Base-by-base conservation (phyloP, 92 coral and sea anemone genomes). In the Scolanthus callimorphus region DNA sequence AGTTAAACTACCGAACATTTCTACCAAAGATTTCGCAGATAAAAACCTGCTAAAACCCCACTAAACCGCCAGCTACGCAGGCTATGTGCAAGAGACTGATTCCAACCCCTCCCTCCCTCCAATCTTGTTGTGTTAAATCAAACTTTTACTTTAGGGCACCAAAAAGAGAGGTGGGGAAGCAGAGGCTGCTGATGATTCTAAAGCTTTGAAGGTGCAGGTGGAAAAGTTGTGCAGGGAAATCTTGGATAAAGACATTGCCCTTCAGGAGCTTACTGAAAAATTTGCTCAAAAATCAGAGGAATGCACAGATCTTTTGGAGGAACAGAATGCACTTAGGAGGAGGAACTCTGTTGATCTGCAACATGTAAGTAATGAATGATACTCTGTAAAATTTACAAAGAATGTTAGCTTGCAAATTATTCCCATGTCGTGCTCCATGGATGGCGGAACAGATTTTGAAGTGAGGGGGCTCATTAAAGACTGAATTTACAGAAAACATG, bases 231-330 rank as follows among this genome's bases (percentile, higher is more conserved):
- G 81, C 53, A 69, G 51, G 15, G 82, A 80, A 38, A 55, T 84
- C 22, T 62, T 63, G 45, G 79, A 70, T 17, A 88, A 71, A 54
- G 98, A 92, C 6, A 76, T 68, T 23, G 48, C 98, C 2, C 65
- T 92, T 10, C 53, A 24, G 23, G 90, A 84, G 47, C 17, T 84
- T 57, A 88, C 73, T 49, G 76, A 77, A 1, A 88, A 84, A 46
- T 63, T 88, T 49, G 77, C 95, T 51, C 55, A 23, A 46, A 92
- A 85, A 71, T 55, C 85, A 21, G 88, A 88, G 51, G 96, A 92
- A 61, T 92, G 95, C 64, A 86, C 76, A 47, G 76, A 63, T 55
- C 69, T 92, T 62, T 34, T 79, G 56, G 98, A 92, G 23, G 96
- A 92, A 60, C 80, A 79, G 45, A 85, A 77, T 53, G 77, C 78